Evolutionary conservation across 2,797 vertebrate species (phyloP), one percentile per base, ranked within the genome.

Genomic region (Propithecus deckenii): DNA sequence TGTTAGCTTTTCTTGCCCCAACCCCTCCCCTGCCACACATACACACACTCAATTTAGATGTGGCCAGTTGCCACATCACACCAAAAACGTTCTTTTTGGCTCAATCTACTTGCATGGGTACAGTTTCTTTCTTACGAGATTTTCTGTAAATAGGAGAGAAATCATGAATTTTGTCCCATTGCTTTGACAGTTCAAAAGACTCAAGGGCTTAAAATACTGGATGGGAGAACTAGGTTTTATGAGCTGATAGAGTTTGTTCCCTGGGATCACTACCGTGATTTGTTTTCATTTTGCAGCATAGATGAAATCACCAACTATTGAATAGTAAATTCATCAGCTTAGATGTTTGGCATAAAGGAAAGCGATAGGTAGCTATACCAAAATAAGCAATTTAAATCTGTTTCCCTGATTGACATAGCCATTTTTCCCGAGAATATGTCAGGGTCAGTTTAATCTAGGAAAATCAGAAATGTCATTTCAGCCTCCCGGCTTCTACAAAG

Each of bases 341-440:
- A 86, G 52, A 46, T 89, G 28, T 89, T 87, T 80, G 91, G 28
- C 41, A 25, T 57, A 80, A 93, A 89, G 59, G 48, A 32, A 86
- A 94, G 28, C 79, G 76, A 86, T 89, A 75, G 75, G 15, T 72
- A 97, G 69, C 20, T 86, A 85, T 88, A 67, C 14, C 46, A 94
- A 96, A 95, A 96, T 91, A 96, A 84, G 61, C 32, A 57, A 80
- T 86, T 95, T 96, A 95, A 94, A 89, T n/a, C 25, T 89, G n/a
- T 67, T 84, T 86, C 18, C 23, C 41, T 96, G 63, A 96, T n/a
- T 94, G 86, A 92, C 96, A 97, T 83, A 95, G 48, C 11, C 48
- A 46, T 94, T 96, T 92, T 92, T 96, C 35, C 55, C 30, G 20
- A 87, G 48, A 76, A 11, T 94, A 80, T 78, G 25, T n/a, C 61